Evolutionary conservation across 1,140 invertebrate species (phyloP), one percentile per base, ranked within the genome.

Genomic region (Schlechtendalia chinensis): DNA sequence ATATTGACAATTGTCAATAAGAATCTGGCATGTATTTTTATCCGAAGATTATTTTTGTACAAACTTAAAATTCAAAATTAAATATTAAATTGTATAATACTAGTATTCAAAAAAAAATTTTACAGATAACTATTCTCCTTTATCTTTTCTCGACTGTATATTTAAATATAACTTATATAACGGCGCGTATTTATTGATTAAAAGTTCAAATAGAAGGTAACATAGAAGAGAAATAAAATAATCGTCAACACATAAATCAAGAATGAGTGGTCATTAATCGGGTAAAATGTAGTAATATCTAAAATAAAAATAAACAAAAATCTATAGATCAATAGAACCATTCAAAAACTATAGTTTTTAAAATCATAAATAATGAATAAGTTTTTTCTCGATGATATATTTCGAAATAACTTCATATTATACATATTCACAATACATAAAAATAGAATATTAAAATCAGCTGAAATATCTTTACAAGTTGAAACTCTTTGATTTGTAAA

Each of bases 231-330:
- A 63, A 8, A 63, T 63, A 16, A 16, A 63, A 63, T 63, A 63
- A 17, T 32, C 5, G 6, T 32, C 10, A 5, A 2, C 8, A 32
- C 61, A 63, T 63, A 63, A 63, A 63, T 63, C 61, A 63, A 63
- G 14, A 19, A 63, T 16, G 27, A 63, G 27, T 65, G 10, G 61
- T 39, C 29, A 65, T 65, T 65, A n/a, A 45, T 45, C 32, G 63
- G n/a, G 12, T 22, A 65, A 65, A 65, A 65, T 63, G 2, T 22
- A 65, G 63, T 65, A 10, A 4, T 65, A 39, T 65, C 63, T 39
- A 65, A 65, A 39, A 67, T 45, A 32, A 24, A 67, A 67, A 45
- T 45, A n/a, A 67, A 67, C 39, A n/a, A 45, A 67, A 67, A 67
- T 47, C 19, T 67, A 45, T 67, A 67, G 39, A 45, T 67, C 22